Conservation (phyloP, 2,888 invertebrate species). For the Thyatira batis region DNA sequence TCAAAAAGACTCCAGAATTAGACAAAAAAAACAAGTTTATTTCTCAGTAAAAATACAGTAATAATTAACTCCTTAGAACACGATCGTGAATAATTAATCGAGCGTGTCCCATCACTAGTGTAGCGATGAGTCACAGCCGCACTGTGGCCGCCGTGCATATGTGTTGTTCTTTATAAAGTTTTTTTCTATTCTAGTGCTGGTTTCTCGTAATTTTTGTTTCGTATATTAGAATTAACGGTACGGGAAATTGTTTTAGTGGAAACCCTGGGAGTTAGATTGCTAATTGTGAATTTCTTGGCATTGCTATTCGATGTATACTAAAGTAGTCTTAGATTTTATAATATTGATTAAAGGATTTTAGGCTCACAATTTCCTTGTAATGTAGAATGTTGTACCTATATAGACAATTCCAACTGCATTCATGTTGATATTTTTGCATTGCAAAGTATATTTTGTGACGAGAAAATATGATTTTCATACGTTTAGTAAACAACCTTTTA, state of each 20-base stretch:
- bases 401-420: too few species aligned
- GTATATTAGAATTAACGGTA: conserved; percentile 16
- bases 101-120: conserved; percentile 11
- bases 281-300: neutral
- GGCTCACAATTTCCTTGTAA: neutral
- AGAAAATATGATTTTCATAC: too few species aligned
- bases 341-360: too few species aligned
- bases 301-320: neutral
- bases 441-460: too few species aligned
- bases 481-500: too few species aligned
- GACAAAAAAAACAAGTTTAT: neutral
- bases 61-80: conserved; percentile 6
- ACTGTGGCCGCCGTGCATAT: conserved; percentile 35
- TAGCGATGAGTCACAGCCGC: conserved; percentile 22
- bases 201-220: conserved; percentile 26
- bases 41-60: neutral
- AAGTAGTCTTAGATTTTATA: neutral
- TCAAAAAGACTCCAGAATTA: too few species aligned
- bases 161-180: conserved; percentile 26
- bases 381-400: too few species aligned
- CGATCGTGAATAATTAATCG: conserved; percentile 7
- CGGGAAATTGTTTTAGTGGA: neutral
- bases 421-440: too few species aligned
- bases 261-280: neutral
- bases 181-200: conserved; percentile 25